Evolutionary conservation across 2,113 vertebrate genomes (phyloP), one percentile per base, ranked within the genome.

Genomic region (Dascyllus trimaculatus): DNA sequence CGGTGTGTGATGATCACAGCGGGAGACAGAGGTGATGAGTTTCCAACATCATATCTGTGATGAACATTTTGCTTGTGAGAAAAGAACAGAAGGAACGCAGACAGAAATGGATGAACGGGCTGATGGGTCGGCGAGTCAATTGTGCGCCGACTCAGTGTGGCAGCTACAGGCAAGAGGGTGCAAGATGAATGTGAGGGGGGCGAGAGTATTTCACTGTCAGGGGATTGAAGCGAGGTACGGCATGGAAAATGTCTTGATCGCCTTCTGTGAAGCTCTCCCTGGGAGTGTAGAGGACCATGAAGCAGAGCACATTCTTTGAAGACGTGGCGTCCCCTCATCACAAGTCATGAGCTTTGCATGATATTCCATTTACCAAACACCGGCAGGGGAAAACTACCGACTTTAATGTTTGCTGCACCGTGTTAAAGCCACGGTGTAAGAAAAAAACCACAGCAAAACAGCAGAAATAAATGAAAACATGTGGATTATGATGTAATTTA

Each of bases 91-190:
- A 78, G 68, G 71, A 73, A 86, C 60, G 22, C 64, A 85, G 68
- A 32, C 70, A 78, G 71, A 48, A 64, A 81, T 53, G 81, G 83
- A 86, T 90, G 80, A 82, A 68, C 62, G 77, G 73, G 56, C 66
- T 81, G 88, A 89, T 75, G 70, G 86, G 25, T 82, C 52, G 57
- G 79, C 15, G 59, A 86, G 75, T 90, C 83, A 88, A 81, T 86
- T 86, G 84, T 82, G 79, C 71, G 21, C 75, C 71, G 51, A 71
- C 71, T 80, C 75, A 75, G 71, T 83, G 76, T 75, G 81, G 86
- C 81, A 61, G 65, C 86, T 85, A 69, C 69, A 74, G 82, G 81
- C 80, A 69, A 70, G 64, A 79, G 73, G 48, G 29, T 52, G 4
- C 43, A 24, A 80, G 83, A 89, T 81, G 66, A 82, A 86, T 65